Evolutionary conservation across 2,888 invertebrate species (phyloP).

Genomic region (Nyleta sp.): DNA sequence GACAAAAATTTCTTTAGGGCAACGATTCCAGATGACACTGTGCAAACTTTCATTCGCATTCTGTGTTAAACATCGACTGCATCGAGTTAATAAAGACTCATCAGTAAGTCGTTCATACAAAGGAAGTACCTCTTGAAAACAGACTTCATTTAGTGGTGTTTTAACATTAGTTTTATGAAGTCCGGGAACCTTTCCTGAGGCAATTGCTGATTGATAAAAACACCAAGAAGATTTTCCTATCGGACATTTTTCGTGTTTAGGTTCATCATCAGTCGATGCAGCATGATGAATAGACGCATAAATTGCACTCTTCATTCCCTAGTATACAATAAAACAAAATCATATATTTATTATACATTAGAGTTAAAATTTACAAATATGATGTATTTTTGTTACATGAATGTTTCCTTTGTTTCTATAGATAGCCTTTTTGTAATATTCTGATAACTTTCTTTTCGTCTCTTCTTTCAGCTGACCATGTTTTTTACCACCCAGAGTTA

Average conservation of each 20-base stretch:
- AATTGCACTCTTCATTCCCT: constrained; percentile 57
- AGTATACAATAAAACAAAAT: background rate
- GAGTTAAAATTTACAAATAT: background rate
- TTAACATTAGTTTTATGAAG: constrained; percentile 32
- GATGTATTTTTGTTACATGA: constrained; percentile 4
- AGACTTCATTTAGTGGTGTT: constrained; percentile 39
- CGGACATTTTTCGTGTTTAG: constrained; percentile 40
- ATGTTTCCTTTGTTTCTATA: constrained; percentile 22
- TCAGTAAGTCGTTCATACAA: constrained; percentile 42
- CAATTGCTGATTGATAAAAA: constrained; percentile 58
- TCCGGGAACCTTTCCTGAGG: constrained; percentile 28
- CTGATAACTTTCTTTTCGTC: background rate
- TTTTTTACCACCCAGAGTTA: constrained; percentile 3
- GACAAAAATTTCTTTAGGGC: constrained; percentile 9
- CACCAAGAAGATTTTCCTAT: constrained; percentile 48
- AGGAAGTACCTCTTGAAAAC: constrained; percentile 42
- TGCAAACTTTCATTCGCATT: constrained; percentile 59
- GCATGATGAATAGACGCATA: constrained; percentile 21
- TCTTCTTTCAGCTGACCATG: constrained; percentile 12
- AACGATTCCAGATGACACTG: constrained; percentile 10
- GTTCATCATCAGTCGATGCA: constrained; percentile 46
- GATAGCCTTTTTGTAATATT: constrained; percentile 20
- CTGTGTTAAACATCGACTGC: constrained; percentile 45
- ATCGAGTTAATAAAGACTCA: constrained; percentile 32
- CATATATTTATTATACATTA: background rate